Evolutionary conservation across 1,140 invertebrate genomes (phyloP).

Genomic region (Littorina saxatilis): DNA sequence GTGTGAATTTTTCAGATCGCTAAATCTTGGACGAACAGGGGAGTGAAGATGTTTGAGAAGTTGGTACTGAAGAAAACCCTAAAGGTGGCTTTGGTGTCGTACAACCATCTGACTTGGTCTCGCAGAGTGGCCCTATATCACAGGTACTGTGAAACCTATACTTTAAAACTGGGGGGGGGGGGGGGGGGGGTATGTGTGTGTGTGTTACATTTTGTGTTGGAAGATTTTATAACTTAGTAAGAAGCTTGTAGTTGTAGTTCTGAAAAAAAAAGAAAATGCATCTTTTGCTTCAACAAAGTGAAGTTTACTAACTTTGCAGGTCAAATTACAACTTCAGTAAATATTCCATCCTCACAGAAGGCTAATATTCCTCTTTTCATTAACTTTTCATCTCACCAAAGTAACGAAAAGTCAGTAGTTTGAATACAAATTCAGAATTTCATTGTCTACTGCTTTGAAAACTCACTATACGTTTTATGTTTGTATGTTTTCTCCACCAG

Average conservation of each 20-base stretch:
- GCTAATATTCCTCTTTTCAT: no score
- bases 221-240: neutral
- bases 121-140: neutral
- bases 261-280: neutral
- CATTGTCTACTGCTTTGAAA: no score
- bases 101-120: neutral
- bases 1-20: constrained; percentile 15
- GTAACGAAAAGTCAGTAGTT: no score
- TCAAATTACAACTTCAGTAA: no score
- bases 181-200: neutral
- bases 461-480: no score
- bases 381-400: no score
- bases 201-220: neutral
- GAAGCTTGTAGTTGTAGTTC: neutral
- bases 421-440: no score
- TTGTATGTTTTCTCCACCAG: no score
- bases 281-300: no score
- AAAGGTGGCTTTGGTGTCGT: neutral
- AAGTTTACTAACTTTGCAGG: neutral
- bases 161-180: no score
- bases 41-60: neutral
- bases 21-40: constrained; percentile 9
- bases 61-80: neutral
- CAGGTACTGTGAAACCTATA: no score
- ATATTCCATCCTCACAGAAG: no score